Evolutionary conservation across 2,113 vertebrate species (phyloP), one percentile per base, ranked within the genome.

Genomic region (Apus apus): DNA sequence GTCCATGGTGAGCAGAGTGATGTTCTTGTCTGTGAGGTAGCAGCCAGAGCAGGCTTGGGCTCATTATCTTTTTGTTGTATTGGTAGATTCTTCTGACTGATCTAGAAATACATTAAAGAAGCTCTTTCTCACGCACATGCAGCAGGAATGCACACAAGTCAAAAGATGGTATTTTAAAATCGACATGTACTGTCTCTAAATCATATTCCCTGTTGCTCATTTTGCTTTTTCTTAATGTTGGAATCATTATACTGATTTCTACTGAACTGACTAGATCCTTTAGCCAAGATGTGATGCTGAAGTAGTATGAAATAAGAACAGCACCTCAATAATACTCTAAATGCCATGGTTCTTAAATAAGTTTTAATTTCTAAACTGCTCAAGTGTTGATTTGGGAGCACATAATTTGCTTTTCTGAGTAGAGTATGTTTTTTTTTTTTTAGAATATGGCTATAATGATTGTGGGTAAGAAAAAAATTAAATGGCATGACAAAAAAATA

Each of bases 291-390:
- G 2, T 65, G 68, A 66, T 85, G 81, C 78, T 83, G 77, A 85
- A 93, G 70, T 78, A 53, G 40, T 50, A 46, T 51, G 75, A 94
- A 90, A 87, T 77, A 46, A 93, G 60, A 90, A 38, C 51, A 74
- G 48, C 38, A 83, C 51, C 54, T 93, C 51, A 51, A 30, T 77
- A 84, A 71, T 66, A 60, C 53, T 82, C 48, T 66, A 89, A 92
- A 60, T 23, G 3, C 27, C 11, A 30, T 67, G 13, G 46, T 92
- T 94, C 29, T 91, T 96, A 88, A 94, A 85, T 34, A 75, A 91
- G 54, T 87, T 93, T 93, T 75, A 80, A 83, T 96, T 94, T 96
- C 70, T 87, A 79, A 68, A 90, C 62, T 80, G 14, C 77, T 87
- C 94, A 58, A 82, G 58, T 88, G 43, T 87, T 90, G 43, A 58